Evolutionary conservation across 2,888 invertebrate genomes (phyloP).

Genomic region (Drosophila formosana): DNA sequence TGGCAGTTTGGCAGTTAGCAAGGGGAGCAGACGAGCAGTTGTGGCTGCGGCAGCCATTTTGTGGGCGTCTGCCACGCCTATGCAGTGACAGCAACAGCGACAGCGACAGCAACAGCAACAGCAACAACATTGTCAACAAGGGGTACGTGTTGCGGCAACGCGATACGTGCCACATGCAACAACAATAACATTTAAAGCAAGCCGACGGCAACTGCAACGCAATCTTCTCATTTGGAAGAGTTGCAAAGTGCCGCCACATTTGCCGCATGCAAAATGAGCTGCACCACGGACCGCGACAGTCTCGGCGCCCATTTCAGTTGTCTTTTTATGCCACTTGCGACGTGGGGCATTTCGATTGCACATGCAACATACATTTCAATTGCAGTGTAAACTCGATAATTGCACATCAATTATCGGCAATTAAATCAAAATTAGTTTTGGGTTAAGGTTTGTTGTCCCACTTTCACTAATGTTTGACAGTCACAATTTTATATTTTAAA

Average conservation of each 20-base stretch:
- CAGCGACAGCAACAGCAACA: constrained; percentile 42
- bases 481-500: no score
- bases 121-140: constrained; percentile 61
- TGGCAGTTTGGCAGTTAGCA: not conserved
- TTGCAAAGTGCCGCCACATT: constrained; percentile 42
- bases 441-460: no score
- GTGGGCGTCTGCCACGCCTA: constrained; percentile 45
- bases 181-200: constrained; percentile 65
- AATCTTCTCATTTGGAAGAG: constrained; percentile 61
- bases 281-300: constrained; percentile 7
- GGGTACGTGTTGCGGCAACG: constrained; percentile 44
- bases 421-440: no score
- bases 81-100: constrained; percentile 25
- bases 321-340: constrained; percentile 2
- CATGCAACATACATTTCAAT: not conserved
- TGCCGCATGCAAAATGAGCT: constrained; percentile 45
- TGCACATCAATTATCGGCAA: no score
- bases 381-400: not conserved
- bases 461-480: no score
- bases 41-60: constrained; percentile 18
- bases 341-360: not conserved
- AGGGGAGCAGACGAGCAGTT: not conserved
- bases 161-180: constrained; percentile 68
- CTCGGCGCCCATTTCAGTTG: constrained; percentile 40
- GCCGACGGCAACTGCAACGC: constrained; percentile 40